Evolutionary conservation across 2,797 vertebrate species (phyloP), one percentile per base, ranked within the genome.

Genomic region (Scarus forsteni): DNA sequence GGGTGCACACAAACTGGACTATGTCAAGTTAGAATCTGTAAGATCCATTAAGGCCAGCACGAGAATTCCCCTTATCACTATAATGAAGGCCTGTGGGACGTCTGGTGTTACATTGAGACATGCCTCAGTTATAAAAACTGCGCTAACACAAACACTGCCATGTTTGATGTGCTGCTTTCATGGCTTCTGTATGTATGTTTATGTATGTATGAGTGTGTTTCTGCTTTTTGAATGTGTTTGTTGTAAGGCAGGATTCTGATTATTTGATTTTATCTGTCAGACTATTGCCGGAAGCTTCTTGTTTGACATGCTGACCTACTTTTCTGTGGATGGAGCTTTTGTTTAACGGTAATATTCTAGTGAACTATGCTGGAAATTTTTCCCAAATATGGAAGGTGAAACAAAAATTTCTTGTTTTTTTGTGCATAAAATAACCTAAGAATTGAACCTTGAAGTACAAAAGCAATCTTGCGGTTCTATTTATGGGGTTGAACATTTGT

Each of bases 101-200:
- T 73, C 39, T 67, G 44, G 53, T 80, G 66, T 76, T 71, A 40
- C 67, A 87, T 69, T 36, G 60, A 86, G 79, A 77, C 60, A 73
- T 69, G 66, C 64, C 54, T 79, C 68, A 71, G 71, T 68, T 70
- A 70, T 56, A 66, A 62, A 74, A 44, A 45, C n/a, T 10, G 8
- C 9, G 60, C 86, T 85, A 86, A 81, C 69, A 67, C 58, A 87
- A 90, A 90, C 79, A 79, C 4, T 27, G 52, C 36, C 42, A 51
- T 77, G 70, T 86, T 85, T 86, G 66, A 82, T 79, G 79, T 89
- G 84, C 73, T 45, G 60, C 52, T 79, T 83, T 71, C 59, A 51
- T 39, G 7, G 50, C 68, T 43, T 66, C 56, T 73, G 51, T 52
- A 46, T 76, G 38, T 51, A 15, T 42, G 19, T 34, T 36, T 52